phyloP scores from a whole-genome alignment of 2,113 vertebrate genomes.

The Mesitornis unicolor region DNA sequence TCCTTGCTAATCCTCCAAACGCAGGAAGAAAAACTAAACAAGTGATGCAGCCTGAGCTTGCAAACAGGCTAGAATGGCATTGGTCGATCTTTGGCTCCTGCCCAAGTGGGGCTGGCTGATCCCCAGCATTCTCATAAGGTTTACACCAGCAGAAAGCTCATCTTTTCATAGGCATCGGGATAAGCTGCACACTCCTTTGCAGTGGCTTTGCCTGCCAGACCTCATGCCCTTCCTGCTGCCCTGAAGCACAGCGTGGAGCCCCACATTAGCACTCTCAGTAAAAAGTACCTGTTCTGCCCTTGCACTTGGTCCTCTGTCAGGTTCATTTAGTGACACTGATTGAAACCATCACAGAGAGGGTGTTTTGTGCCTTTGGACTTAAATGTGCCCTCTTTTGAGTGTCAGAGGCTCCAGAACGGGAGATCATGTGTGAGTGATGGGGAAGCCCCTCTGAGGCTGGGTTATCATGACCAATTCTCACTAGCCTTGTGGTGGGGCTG shows the following conservation, averaged over 20 bases:
- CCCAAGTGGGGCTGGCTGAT: neutral
- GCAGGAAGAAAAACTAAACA: neutral
- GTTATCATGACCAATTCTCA: neutral
- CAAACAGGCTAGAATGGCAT: neutral
- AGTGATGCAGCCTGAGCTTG: neutral
- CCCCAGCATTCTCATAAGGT: neutral
- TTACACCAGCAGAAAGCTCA: neutral
- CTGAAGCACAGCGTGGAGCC: neutral
- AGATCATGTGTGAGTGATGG: fast-evolving
- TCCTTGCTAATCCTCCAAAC: neutral
- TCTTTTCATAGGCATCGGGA: neutral
- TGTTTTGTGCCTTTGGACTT: neutral
- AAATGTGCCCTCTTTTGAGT: neutral
- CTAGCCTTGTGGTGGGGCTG: neutral
- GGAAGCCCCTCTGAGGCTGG: neutral
- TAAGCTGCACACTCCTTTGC: neutral
- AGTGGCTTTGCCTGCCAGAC: neutral
- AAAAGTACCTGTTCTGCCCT: neutral
- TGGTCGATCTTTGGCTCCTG: neutral
- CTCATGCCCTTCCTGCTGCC: neutral
- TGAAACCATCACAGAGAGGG: neutral
- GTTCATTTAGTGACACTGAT: neutral
- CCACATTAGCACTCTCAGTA: neutral
- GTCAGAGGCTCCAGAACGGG: neutral
- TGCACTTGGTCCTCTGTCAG: neutral